Conservation (phyloP, 2,113 vertebrate genomes). For the Peromyscus leucopus region DNA sequence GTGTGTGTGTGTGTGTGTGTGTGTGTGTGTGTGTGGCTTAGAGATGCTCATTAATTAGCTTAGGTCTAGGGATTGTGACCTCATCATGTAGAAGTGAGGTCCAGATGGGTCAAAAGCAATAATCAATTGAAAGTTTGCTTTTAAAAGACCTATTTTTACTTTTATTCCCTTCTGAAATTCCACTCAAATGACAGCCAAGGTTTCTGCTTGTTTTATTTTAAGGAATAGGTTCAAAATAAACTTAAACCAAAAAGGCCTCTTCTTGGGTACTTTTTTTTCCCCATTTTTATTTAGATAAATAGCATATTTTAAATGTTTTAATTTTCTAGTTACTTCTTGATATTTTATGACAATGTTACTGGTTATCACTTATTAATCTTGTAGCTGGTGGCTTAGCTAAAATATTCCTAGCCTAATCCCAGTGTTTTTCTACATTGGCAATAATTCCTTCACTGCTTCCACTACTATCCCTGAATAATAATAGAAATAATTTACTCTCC, state of each 20-base stretch:
- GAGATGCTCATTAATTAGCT: background rate
- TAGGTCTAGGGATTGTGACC: background rate
- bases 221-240: slow-evolving; percentile 1
- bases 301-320: background rate
- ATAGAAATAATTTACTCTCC: background rate
- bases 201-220: slow-evolving; percentile 47
- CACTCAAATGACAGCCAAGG: background rate
- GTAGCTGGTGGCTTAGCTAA: background rate
- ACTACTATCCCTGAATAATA: slow-evolving; percentile 6
- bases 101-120: background rate
- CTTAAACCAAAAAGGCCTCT: background rate
- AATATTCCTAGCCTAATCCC: background rate
- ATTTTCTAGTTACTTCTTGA: slow-evolving; percentile 44
- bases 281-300: background rate
- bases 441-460: slow-evolving; percentile 39
- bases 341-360: slow-evolving; percentile 7
- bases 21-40: background rate
- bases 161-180: background rate
- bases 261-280: background rate
- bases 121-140: background rate
- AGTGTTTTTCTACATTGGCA: background rate
- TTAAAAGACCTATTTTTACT: background rate
- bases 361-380: slow-evolving; percentile 50
- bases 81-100: background rate
- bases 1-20: background rate